These are phyloP conservation scores for Beaufortia kweichowensis DNA, from an alignment of 2,113 vertebrate species.

Conservation along the genomic window DNA sequence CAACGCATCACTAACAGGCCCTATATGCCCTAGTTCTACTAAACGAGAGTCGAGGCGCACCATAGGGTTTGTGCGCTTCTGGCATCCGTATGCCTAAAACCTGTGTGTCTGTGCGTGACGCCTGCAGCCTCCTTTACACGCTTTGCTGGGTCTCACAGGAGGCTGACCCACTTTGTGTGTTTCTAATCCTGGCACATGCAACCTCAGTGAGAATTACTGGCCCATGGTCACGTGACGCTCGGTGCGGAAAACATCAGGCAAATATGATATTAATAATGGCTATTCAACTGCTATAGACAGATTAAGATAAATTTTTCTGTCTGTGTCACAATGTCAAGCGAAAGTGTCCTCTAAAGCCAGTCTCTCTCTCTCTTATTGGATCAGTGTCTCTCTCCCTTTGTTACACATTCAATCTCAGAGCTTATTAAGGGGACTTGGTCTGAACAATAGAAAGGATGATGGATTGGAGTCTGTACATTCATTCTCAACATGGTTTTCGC, in stretches of 20 bases:
- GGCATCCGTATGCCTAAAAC: not conserved
- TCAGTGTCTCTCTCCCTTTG: not conserved
- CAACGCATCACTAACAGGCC: not conserved
- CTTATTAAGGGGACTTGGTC: conserved; percentile 27
- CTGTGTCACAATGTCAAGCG: conserved; percentile 27
- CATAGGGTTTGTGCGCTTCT: conserved; percentile 3
- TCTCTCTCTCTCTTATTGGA: not conserved
- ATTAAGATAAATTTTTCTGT: conserved; percentile 13
- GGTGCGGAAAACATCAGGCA: conserved; percentile 33
- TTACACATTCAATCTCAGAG: not conserved
- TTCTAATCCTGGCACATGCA: conserved; percentile 47
- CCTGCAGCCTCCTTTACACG: not conserved
- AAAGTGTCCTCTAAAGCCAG: conserved; percentile 11
- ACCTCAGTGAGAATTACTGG: conserved; percentile 34
- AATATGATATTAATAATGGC: conserved; percentile 40
- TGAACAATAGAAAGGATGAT: conserved; percentile 21
- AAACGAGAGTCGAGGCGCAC: not conserved
- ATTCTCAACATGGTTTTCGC: not conserved
- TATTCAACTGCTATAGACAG: not conserved
- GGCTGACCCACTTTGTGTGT: conserved; percentile 50
- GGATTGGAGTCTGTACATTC: conserved; percentile 14
- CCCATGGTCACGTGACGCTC: conserved; percentile 21
- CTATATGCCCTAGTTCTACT: conserved; percentile 9
- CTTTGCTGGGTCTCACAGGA: conserved; percentile 15
- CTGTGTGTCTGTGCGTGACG: conserved; percentile 21